phyloP scores from a whole-genome alignment of 2,888 invertebrate species.

The Spisula subtruncata region DNA sequence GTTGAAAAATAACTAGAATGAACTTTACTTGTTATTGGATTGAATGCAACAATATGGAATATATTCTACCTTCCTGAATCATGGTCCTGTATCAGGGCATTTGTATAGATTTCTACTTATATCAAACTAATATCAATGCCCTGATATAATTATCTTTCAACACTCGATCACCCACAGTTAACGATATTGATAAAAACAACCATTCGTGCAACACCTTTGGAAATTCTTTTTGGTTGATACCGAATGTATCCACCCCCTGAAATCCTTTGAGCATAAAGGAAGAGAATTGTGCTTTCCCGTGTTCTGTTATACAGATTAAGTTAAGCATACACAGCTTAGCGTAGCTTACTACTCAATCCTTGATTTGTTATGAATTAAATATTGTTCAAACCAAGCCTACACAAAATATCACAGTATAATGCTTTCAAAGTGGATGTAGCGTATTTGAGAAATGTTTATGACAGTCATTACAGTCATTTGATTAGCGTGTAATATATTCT shows the following conservation, averaged over 20 bases:
- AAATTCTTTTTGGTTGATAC: neutral
- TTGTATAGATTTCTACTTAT: neutral
- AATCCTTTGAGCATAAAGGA: slow-evolving; percentile 12
- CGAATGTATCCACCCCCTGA: neutral
- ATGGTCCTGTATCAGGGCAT: neutral
- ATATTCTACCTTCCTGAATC: neutral
- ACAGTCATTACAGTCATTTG: neutral
- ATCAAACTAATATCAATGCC: neutral
- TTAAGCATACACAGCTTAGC: neutral
- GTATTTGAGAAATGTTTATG: neutral
- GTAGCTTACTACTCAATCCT: too few species aligned
- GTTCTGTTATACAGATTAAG: slow-evolving; percentile 8
- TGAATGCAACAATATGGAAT: neutral
- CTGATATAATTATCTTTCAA: neutral
- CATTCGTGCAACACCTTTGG: neutral
- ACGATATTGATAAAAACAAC: neutral
- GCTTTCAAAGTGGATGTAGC: neutral
- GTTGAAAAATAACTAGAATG: too few species aligned
- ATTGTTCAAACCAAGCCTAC: neutral
- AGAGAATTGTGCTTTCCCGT: neutral
- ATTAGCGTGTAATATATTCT: neutral
- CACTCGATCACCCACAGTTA: neutral
- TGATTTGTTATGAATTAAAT: too few species aligned
- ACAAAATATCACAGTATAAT: neutral
- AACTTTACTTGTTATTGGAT: neutral